Base-by-base conservation (phyloP, 37 sponge, comb jelly and placozoan species). In the Tethya wilhelma region DNA sequence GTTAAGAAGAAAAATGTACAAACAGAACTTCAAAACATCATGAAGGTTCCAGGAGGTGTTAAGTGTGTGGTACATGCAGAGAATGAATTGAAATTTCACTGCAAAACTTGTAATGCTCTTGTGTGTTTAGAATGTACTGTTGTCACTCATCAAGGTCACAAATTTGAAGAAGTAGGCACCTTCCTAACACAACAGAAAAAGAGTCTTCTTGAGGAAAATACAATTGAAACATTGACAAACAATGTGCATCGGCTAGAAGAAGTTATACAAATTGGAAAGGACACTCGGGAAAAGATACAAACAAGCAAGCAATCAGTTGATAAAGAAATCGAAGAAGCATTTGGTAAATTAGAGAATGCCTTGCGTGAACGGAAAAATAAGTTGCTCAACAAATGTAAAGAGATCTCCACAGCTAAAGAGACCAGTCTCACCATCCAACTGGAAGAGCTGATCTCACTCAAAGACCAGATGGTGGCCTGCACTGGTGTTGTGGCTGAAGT, bases 81-180 rank as follows among this genome's bases (percentile, higher is more conserved):
- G 2, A 31, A 53, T 22, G 74, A 74, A 0, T 37, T 74, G 0
- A 74, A 74, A 38, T 34, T 74, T 20, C 34, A 49, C 45, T 74
- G 74, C 34, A 33, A 37, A 25, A 7, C 12, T 22, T 74, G 74
- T 53, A 56, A 74, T 14, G 39, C 29, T 31, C 37, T 74, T 0
- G 46, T 74, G n/a, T 74, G 74, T n/a, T 36, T 74, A 26, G 58
- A 56, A 38, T 74, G 74, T 56, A 45, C 74, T 2, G 4, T 74
- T 19, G 36, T 45, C 34, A 30, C 56, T 23, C 74, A 74, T 34
- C 6, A 38, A 57, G 74, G 74, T 22, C 74, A 74, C 53, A 12
- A n/a, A 0, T 25, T 74, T n/a, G 58, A 56, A 19, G 74, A 74
- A 20, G 31, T 74, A 38, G 23, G 12, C 14, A 30, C 20, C 2